phyloP scores from a whole-genome alignment of 2,797 vertebrate species.

The Diplodus puntazzo region DNA sequence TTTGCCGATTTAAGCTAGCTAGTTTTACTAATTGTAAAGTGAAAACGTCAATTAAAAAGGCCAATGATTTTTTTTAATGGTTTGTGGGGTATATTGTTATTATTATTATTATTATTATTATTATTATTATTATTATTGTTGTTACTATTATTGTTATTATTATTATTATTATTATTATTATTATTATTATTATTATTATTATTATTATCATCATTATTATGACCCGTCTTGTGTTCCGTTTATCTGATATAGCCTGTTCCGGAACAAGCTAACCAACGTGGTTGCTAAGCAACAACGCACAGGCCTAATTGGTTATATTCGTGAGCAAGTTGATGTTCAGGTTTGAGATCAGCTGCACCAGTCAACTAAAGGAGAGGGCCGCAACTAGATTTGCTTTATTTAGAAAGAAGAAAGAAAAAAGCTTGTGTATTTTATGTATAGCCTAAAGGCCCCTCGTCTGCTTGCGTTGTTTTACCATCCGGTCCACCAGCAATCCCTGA shows the following conservation, averaged over 20 bases:
- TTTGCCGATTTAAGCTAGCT: neutral
- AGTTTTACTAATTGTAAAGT: too few species aligned
- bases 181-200: neutral
- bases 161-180: neutral
- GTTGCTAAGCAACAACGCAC: slow-evolving; percentile 39
- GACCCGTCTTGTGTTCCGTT: neutral
- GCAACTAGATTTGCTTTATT: neutral
- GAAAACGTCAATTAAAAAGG: neutral
- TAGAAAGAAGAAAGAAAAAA: too few species aligned
- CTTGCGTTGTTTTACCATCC: neutral
- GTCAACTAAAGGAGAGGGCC: slow-evolving; percentile 13
- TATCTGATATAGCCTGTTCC: neutral
- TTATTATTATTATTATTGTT: neutral
- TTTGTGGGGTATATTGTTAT: neutral
- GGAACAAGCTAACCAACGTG: neutral
- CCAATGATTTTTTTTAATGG: too few species aligned
- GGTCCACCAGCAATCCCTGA: neutral
- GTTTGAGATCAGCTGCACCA: neutral
- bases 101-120: neutral
- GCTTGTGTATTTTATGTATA: neutral
- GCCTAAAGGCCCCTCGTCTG: too few species aligned
- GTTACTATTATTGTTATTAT: too few species aligned
- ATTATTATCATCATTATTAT: neutral
- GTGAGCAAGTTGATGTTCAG: neutral
- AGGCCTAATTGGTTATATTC: neutral